Evolutionary conservation across 2,113 vertebrate genomes (phyloP).

Genomic region (Monopterus albus): DNA sequence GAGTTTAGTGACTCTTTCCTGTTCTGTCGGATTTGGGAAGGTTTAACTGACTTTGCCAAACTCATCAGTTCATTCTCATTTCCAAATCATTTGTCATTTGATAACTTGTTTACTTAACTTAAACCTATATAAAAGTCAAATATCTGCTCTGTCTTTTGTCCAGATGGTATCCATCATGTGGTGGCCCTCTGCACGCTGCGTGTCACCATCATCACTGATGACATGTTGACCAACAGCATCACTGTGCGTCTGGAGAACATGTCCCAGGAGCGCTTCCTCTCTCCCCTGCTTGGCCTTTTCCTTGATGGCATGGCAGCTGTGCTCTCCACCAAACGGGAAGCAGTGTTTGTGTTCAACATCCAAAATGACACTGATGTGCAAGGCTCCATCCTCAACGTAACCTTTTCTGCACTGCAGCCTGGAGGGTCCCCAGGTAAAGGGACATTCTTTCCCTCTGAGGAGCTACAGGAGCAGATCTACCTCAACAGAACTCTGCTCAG

Average conservation of each 20-base stretch:
- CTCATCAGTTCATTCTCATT: no score
- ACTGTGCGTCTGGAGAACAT: slow-evolving; percentile 97
- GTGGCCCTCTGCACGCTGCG: slow-evolving; percentile 89
- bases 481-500: slow-evolving; percentile 93
- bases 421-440: slow-evolving; percentile 82
- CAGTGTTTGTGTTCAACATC: slow-evolving; percentile 95
- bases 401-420: slow-evolving; percentile 92
- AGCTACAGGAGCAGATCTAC: slow-evolving; percentile 97
- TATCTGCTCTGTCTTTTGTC: background rate
- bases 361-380: slow-evolving; percentile 95
- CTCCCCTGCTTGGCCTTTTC: slow-evolving; percentile 91
- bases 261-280: slow-evolving; percentile 97
- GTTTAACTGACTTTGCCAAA: no score
- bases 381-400: slow-evolving; percentile 94
- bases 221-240: slow-evolving; percentile 99
- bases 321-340: slow-evolving; percentile 89
- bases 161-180: slow-evolving; percentile 90
- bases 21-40: no score
- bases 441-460: slow-evolving; percentile 92
- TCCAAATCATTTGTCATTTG: no score
- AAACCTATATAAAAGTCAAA: background rate
- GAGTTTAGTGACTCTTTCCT: no score
- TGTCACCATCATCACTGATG: slow-evolving; percentile 95
- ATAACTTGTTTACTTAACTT: no score
- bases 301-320: slow-evolving; percentile 93